Base-by-base conservation (phyloP, 2,797 vertebrate genomes). In the Manis crassicaudata region DNA sequence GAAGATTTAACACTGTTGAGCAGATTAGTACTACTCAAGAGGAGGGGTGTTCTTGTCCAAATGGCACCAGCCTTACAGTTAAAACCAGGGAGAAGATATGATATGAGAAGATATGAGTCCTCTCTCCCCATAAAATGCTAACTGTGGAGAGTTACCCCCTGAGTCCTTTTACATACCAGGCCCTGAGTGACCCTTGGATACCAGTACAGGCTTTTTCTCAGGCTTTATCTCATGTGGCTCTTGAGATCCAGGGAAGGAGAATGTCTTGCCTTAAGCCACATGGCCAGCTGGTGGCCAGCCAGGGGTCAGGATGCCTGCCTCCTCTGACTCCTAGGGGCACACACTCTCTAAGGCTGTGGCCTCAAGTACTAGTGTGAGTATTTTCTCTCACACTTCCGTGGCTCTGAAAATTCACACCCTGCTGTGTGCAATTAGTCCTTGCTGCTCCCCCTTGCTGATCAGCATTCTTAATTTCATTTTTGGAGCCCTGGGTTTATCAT, bases 401-500 rank as follows among this genome's bases (percentile, higher is more conserved):
- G 56, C 90, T 80, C 88, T 56, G 79, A 73, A 83, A 85, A 70
- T 11, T 20, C 75, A 76, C 50, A 32, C 56, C 88, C 88, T 40
- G 90, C 85, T 72, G 90, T 12, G 88, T 4, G 17, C 88, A 90
- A 87, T 97, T 88, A 91, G 90, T 58, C 52, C 63, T 62, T 6
- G n/a, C 29, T 29, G 63, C 27, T 88, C 58, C 90, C 58, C 67
- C 46, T 80, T 8, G 73, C 63, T 75, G 73, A 85, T 90, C 58
- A 68, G 56, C 77, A 72, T 70, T 58, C 96, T 82, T 82, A 70
- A 92, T 96, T 96, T 96, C 90, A 88, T 96, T 95, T 96, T 60
- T n/a, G 8, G 62, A 94, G 68, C 35, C 67, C 83, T 77, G 25
- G 81, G 88, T 80, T 88, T 81, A 88, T 94, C 73, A 81, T 92